Conservation (phyloP, 2,888 invertebrate genomes). For the Alentia gelatinosa region DNA sequence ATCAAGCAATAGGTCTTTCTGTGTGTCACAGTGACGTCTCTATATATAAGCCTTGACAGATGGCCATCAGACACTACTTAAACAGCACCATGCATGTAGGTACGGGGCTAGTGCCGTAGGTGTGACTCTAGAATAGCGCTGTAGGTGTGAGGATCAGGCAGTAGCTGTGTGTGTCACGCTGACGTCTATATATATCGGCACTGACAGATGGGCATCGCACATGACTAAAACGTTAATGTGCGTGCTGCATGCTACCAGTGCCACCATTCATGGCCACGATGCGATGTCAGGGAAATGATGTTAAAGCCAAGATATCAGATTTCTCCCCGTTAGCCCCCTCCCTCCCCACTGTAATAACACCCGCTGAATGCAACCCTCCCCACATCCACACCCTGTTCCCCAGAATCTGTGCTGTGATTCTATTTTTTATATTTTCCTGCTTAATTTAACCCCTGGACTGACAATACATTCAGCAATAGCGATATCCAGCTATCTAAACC, state of each 20-base stretch:
- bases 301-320: conserved; percentile 49
- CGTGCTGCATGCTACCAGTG: background rate
- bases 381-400: background rate
- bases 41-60: too few species aligned
- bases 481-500: too few species aligned
- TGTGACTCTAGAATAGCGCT: background rate
- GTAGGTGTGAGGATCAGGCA: background rate
- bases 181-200: background rate
- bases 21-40: too few species aligned
- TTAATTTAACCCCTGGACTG: too few species aligned
- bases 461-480: too few species aligned
- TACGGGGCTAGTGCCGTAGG: too few species aligned
- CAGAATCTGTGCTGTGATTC: too few species aligned
- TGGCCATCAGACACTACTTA: too few species aligned
- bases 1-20: too few species aligned
- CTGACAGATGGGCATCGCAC: conserved; percentile 20
- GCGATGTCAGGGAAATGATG: conserved; percentile 45
- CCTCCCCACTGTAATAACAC: background rate
- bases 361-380: background rate
- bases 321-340: background rate
- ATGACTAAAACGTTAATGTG: conserved; percentile 45
- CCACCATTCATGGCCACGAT: background rate
- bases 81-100: too few species aligned
- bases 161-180: background rate
- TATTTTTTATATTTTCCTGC: too few species aligned